These are phyloP conservation scores for Drosophila yooni DNA, from an alignment of 2,888 invertebrate species.

Conservation along the genomic window DNA sequence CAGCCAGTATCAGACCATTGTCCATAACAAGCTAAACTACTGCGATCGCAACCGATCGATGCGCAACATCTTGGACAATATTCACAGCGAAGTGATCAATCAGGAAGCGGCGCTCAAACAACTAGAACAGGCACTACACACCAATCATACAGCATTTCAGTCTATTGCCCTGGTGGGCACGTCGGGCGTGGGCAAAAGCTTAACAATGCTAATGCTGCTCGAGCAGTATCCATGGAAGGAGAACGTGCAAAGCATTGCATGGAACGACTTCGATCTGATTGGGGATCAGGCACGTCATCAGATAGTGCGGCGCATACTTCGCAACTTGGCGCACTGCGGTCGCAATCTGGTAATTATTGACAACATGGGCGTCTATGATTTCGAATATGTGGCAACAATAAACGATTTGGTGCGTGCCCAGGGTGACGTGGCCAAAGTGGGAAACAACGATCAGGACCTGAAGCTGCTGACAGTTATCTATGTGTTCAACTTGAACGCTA, in stretches of 20 bases:
- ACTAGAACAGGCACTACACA: conserved; percentile 63
- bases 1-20: conserved; percentile 77
- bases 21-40: conserved; percentile 77
- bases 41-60: conserved; percentile 64
- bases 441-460: background rate
- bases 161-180: conserved; percentile 78
- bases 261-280: conserved; percentile 59
- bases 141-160: conserved; percentile 59
- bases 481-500: conserved; percentile 76
- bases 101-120: conserved; percentile 65
- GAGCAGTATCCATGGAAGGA: conserved; percentile 82
- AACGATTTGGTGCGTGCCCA: conserved; percentile 45
- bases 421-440: conserved; percentile 14
- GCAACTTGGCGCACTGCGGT: conserved; percentile 77
- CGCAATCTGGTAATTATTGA: conserved; percentile 83
- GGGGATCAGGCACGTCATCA: conserved; percentile 32
- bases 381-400: conserved; percentile 58
- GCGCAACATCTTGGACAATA: conserved; percentile 46
- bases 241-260: conserved; percentile 75
- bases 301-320: conserved; percentile 41
- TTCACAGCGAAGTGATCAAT: conserved; percentile 60
- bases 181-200: conserved; percentile 82
- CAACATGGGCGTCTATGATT: conserved; percentile 69
- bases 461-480: conserved; percentile 75
- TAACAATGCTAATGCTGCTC: conserved; percentile 67